Base-by-base conservation (phyloP, 2,113 vertebrate genomes). In the Hyla sarda region DNA sequence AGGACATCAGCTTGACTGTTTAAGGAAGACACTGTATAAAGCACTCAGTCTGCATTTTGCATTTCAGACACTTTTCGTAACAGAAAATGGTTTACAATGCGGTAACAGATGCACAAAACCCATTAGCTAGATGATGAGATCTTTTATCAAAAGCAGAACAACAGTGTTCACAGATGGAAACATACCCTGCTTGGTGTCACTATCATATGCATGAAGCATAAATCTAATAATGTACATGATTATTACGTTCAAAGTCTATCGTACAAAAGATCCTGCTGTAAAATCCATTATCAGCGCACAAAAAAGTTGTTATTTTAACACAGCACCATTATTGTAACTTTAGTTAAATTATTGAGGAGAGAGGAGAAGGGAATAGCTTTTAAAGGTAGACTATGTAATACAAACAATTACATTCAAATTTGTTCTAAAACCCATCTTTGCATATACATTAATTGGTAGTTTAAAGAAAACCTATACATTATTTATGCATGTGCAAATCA, bases 101-200 rank as follows among this genome's bases (percentile, higher is more conserved):
- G 34, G 54, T 62, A 32, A 45, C 54, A 80, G 77, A 60, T 62
- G 50, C 16, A 58, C 28, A 12, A 37, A 60, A 79, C 52, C 21
- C 54, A 25, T 76, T 76, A 76, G 73, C 73, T 50, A 50, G 25
- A 52, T 76, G 41, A 76, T 48, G 47, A 48, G 73, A 76, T 76
- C 73, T 52, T 76, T 76, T 16, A 76, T 76, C 47, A 76, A 52
- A 52, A 17, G 47, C 47, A 52, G 73, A 50, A 48, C 23, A 50
- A 76, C 73, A 76, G 67, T 25, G 32, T 71, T 71, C 34, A 71
- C 67, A 71, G 67, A 71, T 71, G 67, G 67, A 41, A 71, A 71
- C 67, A 23, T 71, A 10, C 17, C 67, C 67, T 71, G 67, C 67
- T 71, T 25, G 17, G 34, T 71, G 34, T 71, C 67, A 71, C 67